Base-by-base conservation (phyloP, 23 tunicate species). In the Trididemnum clinides region DNA sequence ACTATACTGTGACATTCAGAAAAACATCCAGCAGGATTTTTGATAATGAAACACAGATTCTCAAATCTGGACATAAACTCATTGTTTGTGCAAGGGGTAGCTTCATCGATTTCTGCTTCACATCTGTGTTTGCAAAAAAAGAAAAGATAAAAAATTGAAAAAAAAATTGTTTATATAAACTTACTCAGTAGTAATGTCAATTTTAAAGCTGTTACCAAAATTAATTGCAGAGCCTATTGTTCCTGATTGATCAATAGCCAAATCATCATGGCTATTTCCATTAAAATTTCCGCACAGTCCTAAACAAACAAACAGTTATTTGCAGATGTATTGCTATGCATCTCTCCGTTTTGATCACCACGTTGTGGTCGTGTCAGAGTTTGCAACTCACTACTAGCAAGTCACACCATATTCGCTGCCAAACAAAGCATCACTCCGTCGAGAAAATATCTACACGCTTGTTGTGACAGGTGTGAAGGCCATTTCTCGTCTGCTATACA, bases 211-310 rank as follows among this genome's bases (percentile, higher is more conserved):
- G 82, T 89, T 84, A 23, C 88, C 94, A 69, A 89, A 89, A 1
- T 63, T 44, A 32, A 65, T 33, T 28, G 32, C 44, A 71, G 82
- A 21, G 0, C 88, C 76, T n/a, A 5, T 1, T 7, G 28, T 28
- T 1, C 15, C 15, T 2, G 73, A 58, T 18, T 50, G 58, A 57
- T 81, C 33, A 3, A 72, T 31, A 18, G 44, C 20, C 72, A 84
- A 72, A 38, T 92, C 97, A 72, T 92, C 97, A 15, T 62, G 0
- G 7, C 44, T 50, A 35, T 88, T 73, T 12, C 80, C 82, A 72
- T 92, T 92, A 72, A 38, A 88, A 87, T 92, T 92, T 29, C 97
- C 97, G 59, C 97, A 92, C 23, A 92, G 63, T 33, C 97, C 97
- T 81, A 33, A 72, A 71, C 28, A 20, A 50, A 71, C 1, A 20